Evolutionary conservation across 2,888 invertebrate genomes (phyloP).

Genomic region (Diplazon laetatorius): DNA sequence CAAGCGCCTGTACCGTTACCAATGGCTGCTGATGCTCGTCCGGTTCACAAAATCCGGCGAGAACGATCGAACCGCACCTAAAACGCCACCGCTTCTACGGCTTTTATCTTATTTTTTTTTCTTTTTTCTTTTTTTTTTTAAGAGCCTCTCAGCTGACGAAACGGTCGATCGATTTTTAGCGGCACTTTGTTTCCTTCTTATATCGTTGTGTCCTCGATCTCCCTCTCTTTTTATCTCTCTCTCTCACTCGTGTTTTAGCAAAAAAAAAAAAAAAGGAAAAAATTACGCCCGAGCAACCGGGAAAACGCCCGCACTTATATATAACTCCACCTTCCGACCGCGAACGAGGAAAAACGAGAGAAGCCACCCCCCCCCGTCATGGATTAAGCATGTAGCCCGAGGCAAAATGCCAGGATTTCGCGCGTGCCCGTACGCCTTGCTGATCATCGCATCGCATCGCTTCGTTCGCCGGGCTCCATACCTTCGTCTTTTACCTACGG

Average conservation of each 20-base stretch:
- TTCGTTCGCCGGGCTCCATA: slow-evolving; percentile 53
- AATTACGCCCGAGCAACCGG: slow-evolving; percentile 30
- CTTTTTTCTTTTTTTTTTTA: slow-evolving; percentile 26
- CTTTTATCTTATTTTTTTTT: slow-evolving; percentile 39
- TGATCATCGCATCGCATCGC: slow-evolving; percentile 62
- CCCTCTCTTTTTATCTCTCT: too few relatives aligned
- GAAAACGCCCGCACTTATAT: slow-evolving; percentile 31
- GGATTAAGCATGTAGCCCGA: slow-evolving; percentile 1
- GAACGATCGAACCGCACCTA: slow-evolving; percentile 58
- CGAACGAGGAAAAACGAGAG: slow-evolving; percentile 34
- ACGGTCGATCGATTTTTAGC: slow-evolving; percentile 66
- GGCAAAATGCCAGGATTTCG: slow-evolving; percentile 49
- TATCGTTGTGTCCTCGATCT: slow-evolving; percentile 10
- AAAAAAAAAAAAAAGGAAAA: too few relatives aligned
- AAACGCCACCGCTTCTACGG: slow-evolving; percentile 55
- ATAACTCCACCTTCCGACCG: slow-evolving; percentile 40
- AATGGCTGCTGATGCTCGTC: slow-evolving; percentile 9
- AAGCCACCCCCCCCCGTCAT: too few relatives aligned
- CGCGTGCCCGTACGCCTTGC: slow-evolving; percentile 58
- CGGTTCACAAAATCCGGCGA: slow-evolving; percentile 53
- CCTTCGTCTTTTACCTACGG: slow-evolving; percentile 48
- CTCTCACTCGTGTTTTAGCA: slow-evolving; percentile 1
- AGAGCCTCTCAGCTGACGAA: slow-evolving; percentile 58
- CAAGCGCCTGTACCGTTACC: slow-evolving; percentile 3
- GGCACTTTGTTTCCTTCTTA: slow-evolving; percentile 45